A percentile compares a stretch with the other conserved stretches of the same genome.
phyloP scores from a whole-genome alignment of 2,797 vertebrate species.

The Pteronotus mesoamericanus region DNA sequence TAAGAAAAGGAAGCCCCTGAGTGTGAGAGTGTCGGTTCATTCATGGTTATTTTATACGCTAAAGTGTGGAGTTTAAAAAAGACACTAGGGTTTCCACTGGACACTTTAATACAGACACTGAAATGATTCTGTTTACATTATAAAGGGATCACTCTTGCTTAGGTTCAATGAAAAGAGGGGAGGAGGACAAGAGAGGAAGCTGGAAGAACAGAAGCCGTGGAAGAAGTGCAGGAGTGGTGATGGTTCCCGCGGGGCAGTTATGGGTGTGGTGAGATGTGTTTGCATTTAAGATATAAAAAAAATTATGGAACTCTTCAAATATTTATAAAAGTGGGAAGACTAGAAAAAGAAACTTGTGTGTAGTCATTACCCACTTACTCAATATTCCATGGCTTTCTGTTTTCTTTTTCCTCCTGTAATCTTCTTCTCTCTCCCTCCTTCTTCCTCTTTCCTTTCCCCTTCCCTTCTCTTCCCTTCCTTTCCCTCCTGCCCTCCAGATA shows the following conservation, averaged over 20 bases:
- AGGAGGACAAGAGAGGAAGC: neutral
- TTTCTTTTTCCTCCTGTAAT: neutral
- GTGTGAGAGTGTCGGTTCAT: neutral
- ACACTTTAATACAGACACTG: neutral
- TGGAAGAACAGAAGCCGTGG: neutral
- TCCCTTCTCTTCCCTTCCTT: neutral
- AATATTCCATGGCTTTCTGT: neutral
- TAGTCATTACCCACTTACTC: neutral
- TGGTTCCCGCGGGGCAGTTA: neutral
- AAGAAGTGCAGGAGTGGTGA: neutral
- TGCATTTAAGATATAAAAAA: neutral
- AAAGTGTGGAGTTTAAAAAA: neutral
- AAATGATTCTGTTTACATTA: neutral
- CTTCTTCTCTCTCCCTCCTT: neutral
- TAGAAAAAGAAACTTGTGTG: neutral
- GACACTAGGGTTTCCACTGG: neutral
- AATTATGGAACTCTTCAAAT: neutral
- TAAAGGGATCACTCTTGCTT: neutral
- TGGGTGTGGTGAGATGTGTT: neutral
- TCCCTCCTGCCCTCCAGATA: neutral
- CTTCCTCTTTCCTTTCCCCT: fast-evolving
- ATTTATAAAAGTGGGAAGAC: neutral
- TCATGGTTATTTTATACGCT: neutral
- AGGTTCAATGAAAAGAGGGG: neutral
- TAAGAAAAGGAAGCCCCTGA: neutral